Base-by-base conservation (phyloP, 2,113 vertebrate species). In the Mixornis gularis region DNA sequence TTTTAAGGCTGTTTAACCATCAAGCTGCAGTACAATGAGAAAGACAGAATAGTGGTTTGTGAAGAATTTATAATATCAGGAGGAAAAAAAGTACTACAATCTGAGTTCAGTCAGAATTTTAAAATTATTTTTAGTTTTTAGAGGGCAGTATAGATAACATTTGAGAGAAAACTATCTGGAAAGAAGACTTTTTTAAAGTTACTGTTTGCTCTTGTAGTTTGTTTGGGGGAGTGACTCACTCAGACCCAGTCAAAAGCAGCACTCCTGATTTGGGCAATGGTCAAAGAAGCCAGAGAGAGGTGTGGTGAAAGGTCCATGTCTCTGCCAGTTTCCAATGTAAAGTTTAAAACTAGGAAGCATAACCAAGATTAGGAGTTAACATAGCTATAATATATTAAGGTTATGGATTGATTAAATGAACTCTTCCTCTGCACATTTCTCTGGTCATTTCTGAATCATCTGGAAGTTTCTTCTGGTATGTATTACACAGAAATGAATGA, bases 391-490 rank as follows among this genome's bases (percentile, higher is more conserved):
- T 56, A 22, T 34, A 25, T 82, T 52, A 68, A 91, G 13, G 9
- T 49, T 90, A 48, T 84, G 46, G 11, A 60, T 49, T 52, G 36
- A 55, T 65, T 58, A 46, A 68, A 66, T 53, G 40, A 66, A 52
- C 22, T 53, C 32, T 51, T 92, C 12, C 13, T 64, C 51, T 92
- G 26, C 49, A 60, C 26, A 71, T 22, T 15, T 59, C 71, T 36
- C 6, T 71, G 41, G 36, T 48, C 12, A 38, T 64, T 84, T 92
- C 71, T 89, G 71, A 79, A 83, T 95, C 55, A 85, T 49, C 82
- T 95, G 79, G 36, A 78, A 78, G 38, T 72, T 89, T 93, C 40
- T 91, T 87, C 74, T 73, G 85, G 49, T 69, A 55, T 66, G 51
- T 82, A 10, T 72, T 49, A n/a, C 55, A 84, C 29, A 69, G 36